Percentiles rank a stretch among this genome's conserved stretches.
Evolutionary conservation across 1,140 invertebrate species (phyloP).

Genomic region (Musca domestica): DNA sequence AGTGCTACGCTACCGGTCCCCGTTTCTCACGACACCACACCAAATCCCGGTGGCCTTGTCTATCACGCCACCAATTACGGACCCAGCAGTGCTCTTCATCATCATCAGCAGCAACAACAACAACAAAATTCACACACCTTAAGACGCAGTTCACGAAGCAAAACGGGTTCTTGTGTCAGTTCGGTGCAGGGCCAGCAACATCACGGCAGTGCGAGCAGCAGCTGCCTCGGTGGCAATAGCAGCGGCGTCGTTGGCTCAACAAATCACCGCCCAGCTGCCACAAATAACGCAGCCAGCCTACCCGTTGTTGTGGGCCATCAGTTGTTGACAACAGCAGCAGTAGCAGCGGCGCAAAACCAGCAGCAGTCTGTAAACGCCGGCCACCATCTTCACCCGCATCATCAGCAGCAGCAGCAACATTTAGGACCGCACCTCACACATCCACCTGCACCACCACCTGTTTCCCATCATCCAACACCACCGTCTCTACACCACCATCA

Average conservation of each 20-base stretch:
- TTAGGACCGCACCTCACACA: not conserved
- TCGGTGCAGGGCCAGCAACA: constrained; percentile 35
- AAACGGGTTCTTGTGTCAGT: constrained; percentile 55
- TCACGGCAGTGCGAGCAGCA: constrained; percentile 28
- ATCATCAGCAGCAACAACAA: constrained; percentile 31
- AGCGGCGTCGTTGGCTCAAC: constrained; percentile 4
- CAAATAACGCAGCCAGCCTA: constrained; percentile 3
- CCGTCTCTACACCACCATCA: constrained; percentile 28
- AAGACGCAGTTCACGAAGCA: constrained; percentile 51
- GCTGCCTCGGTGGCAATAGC: constrained; percentile 19
- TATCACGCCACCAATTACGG: constrained; percentile 17
- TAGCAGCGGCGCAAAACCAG: not conserved
- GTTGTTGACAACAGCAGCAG: constrained; percentile 6
- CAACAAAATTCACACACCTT: constrained; percentile 44
- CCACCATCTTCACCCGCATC: constrained; percentile 27
- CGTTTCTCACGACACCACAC: not conserved
- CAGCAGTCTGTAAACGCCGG: not conserved
- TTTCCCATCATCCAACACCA: constrained; percentile 30
- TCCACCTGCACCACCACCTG: constrained; percentile 4
- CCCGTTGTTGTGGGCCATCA: constrained; percentile 21
- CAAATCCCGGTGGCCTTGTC: not conserved
- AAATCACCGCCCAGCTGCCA: constrained; percentile 7
- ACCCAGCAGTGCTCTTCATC: constrained; percentile 2
- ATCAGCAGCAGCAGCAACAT: constrained; percentile 37
- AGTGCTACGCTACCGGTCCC: not conserved